These are phyloP conservation scores for Lipophrys pholis DNA, from an alignment of 2,113 vertebrate species.

Conservation along the genomic window DNA sequence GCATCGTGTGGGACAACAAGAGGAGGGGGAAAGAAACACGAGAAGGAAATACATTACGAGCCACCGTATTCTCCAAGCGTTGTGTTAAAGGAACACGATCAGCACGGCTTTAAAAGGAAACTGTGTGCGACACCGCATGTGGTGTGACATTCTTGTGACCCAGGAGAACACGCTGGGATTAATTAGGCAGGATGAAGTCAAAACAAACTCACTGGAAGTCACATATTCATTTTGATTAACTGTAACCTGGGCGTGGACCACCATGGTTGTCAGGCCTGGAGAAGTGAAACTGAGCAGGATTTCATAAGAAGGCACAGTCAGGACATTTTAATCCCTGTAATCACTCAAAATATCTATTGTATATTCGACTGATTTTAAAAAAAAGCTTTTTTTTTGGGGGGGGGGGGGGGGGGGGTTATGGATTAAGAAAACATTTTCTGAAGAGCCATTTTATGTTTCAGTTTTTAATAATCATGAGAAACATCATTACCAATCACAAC, in stretches of 20 bases:
- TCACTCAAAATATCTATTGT: no score
- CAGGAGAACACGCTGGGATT: background rate
- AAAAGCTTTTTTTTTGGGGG: no score
- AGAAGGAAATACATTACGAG: conserved; percentile 40
- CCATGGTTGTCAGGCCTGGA: background rate
- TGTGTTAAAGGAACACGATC: conserved; percentile 26
- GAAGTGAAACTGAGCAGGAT: background rate
- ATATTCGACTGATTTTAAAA: no score
- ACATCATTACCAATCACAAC: no score
- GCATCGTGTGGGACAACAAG: conserved; percentile 47
- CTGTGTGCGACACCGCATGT: conserved; percentile 9
- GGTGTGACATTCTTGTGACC: conserved; percentile 2
- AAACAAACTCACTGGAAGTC: background rate
- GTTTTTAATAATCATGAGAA: no score
- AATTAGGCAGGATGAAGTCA: background rate
- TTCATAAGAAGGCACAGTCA: background rate
- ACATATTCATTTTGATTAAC: background rate
- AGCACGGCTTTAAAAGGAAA: conserved; percentile 3
- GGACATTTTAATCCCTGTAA: no score
- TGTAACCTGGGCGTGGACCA: background rate
- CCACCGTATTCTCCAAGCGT: conserved; percentile 27
- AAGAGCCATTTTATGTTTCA: no score
- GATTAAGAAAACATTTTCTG: no score
- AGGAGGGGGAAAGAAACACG: conserved; percentile 33
- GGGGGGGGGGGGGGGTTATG: no score